Percentiles rank a stretch among this genome's conserved stretches.
Evolutionary conservation across 2,113 vertebrate species (phyloP).

Genomic region (Pavo muticus): DNA sequence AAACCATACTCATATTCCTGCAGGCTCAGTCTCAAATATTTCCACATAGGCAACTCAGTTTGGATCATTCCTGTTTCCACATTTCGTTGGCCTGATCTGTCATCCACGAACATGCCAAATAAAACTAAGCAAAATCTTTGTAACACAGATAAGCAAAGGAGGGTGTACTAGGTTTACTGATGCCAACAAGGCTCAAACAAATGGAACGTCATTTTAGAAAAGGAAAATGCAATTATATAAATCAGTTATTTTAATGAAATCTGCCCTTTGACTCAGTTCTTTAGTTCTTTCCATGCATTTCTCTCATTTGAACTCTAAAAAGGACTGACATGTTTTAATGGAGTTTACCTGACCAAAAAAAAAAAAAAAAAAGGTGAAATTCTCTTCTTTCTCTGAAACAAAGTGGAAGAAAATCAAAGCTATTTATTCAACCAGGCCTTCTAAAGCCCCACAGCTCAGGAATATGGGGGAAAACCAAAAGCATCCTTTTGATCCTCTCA

Average conservation of each 20-base stretch:
- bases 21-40: background rate
- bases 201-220: background rate
- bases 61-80: background rate
- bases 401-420: slow-evolving; percentile 17
- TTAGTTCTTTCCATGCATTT: background rate
- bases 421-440: slow-evolving; percentile 16
- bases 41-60: background rate
- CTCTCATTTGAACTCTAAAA: background rate
- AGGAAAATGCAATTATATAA: background rate
- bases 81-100: background rate
- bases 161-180: background rate
- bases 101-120: background rate
- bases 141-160: background rate
- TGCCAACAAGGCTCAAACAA: background rate
- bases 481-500: slow-evolving; percentile 31
- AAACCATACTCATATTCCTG: background rate
- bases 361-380: background rate
- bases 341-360: background rate
- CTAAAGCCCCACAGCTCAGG: background rate
- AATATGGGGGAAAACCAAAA: background rate
- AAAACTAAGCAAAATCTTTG: background rate
- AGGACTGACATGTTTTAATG: background rate
- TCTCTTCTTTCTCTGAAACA: slow-evolving; percentile 4
- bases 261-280: background rate
- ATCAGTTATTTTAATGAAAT: background rate